A percentile compares a stretch with the other conserved stretches of the same genome.
phyloP scores from a whole-genome alignment of 2,797 vertebrate species.

The Lepilemur septentrionalis region DNA sequence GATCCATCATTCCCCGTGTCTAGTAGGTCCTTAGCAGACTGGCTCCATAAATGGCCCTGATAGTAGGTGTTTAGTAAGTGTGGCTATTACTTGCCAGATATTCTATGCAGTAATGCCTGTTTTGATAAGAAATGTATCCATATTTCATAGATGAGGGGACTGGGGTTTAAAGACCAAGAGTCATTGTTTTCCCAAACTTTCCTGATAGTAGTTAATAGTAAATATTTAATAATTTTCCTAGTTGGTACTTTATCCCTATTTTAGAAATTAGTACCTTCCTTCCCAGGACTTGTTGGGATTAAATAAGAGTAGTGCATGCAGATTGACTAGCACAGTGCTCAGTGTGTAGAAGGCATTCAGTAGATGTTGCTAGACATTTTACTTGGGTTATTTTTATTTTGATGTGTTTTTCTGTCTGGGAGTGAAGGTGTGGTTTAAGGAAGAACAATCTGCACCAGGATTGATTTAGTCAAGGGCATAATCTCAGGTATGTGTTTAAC shows the following conservation, averaged over 20 bases:
- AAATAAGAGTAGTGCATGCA: neutral
- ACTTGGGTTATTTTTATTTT: neutral
- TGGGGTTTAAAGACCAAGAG: neutral
- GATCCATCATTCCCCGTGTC: slow-evolving; percentile 12
- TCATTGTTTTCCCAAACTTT: slow-evolving; percentile 30
- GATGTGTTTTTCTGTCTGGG: neutral
- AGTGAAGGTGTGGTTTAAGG: neutral
- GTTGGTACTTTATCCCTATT: neutral
- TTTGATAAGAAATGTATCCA: neutral
- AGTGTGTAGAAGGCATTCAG: neutral
- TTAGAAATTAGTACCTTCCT: neutral
- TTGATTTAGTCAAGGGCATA: neutral
- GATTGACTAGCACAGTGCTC: neutral
- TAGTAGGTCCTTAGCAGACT: neutral
- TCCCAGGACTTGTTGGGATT: neutral
- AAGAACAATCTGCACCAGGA: neutral
- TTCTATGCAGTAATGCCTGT: neutral
- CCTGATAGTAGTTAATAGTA: neutral
- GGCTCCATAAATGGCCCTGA: neutral
- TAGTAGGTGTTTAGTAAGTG: neutral
- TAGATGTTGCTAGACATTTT: neutral
- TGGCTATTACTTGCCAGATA: neutral
- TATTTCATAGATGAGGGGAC: neutral
- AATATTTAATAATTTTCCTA: neutral
- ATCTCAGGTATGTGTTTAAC: slow-evolving; percentile 4